These are phyloP conservation scores for Circaetus cinerascens DNA, from an alignment of 2,113 vertebrate genomes.

Conservation along the genomic window DNA sequence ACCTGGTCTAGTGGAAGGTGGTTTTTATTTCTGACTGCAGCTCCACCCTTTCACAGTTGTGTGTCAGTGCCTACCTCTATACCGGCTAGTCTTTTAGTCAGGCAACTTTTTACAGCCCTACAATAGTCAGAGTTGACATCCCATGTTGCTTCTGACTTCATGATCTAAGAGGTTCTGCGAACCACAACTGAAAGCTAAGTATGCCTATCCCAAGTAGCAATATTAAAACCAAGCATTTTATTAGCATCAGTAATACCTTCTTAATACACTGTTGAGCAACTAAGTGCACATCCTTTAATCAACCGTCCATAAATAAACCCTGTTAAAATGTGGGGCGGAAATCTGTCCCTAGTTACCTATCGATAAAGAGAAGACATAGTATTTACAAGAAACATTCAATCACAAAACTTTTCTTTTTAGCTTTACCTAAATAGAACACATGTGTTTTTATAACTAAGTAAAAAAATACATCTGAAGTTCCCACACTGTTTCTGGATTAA, in stretches of 20 bases:
- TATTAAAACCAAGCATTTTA: conserved; percentile 4
- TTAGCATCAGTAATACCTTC: conserved; percentile 63
- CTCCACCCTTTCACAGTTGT: neutral
- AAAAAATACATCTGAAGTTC: neutral
- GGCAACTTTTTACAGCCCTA: neutral
- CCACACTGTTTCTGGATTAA: neutral
- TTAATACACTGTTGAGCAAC: conserved; percentile 50
- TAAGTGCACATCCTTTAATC: conserved; percentile 36
- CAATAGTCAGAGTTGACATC: neutral
- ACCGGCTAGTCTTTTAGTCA: neutral
- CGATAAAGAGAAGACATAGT: neutral
- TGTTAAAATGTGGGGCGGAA: neutral
- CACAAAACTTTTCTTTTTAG: neutral
- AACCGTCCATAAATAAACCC: neutral
- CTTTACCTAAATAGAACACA: neutral
- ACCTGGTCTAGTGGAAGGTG: too few relatives aligned
- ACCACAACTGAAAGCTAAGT: neutral
- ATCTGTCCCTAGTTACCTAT: neutral
- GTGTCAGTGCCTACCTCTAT: neutral
- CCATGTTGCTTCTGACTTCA: neutral
- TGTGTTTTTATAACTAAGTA: neutral
- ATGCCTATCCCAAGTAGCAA: neutral
- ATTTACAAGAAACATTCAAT: neutral
- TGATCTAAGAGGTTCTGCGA: neutral
- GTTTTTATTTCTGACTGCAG: neutral